These are phyloP conservation scores for Microctenopoma steveboyesi DNA, from an alignment of 2,797 vertebrate genomes.

Conservation along the genomic window DNA sequence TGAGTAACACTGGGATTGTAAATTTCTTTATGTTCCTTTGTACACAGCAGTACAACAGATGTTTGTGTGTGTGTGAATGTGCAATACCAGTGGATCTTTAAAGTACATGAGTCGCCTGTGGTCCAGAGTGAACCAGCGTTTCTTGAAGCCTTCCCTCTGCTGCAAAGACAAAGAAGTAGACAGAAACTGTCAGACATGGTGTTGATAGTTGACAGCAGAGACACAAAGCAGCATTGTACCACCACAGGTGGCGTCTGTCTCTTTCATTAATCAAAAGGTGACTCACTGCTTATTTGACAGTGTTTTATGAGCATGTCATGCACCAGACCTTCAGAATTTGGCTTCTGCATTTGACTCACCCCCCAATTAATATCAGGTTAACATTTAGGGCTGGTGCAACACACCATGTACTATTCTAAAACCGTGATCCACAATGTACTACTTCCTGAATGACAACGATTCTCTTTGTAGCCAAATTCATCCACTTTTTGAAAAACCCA, in stretches of 20 bases:
- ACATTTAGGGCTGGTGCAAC: too few relatives aligned
- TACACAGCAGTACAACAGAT: neutral
- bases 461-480: neutral
- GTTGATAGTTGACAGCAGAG: neutral
- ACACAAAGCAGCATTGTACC: constrained; percentile 18
- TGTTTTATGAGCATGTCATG: neutral
- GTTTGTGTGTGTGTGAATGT: constrained; percentile 8
- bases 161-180: constrained; percentile 55
- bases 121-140: constrained; percentile 93
- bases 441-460: too few relatives aligned
- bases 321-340: neutral
- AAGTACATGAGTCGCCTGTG: constrained; percentile 93
- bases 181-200: constrained; percentile 2
- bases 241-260: neutral
- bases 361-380: neutral
- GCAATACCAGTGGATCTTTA: constrained; percentile 90
- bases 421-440: too few relatives aligned
- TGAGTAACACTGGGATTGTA: neutral
- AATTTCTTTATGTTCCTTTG: neutral
- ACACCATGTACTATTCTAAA: too few relatives aligned
- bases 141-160: constrained; percentile 93
- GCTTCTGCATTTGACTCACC: too few relatives aligned
- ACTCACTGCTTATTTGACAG: neutral
- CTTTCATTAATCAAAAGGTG: neutral
- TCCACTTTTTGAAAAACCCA: neutral